Evolutionary conservation across 2,113 vertebrate genomes (phyloP), one percentile per base, ranked within the genome.

Genomic region (Oenanthe melanoleuca): DNA sequence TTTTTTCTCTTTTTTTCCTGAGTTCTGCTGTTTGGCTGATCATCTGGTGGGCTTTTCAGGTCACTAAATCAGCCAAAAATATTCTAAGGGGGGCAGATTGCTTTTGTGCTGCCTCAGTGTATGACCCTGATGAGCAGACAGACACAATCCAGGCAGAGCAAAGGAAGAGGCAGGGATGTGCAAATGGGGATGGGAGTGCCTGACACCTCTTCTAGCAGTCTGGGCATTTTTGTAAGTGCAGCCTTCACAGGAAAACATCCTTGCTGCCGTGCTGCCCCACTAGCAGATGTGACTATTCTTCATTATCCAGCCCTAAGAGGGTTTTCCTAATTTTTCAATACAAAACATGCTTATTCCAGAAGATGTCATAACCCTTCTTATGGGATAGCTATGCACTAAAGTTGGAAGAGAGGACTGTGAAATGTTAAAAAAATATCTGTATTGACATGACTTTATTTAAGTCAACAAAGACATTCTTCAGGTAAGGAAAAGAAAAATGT

Each of bases 181-280:
- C 67, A 55, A 22, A 34, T 5, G 12, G 17, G 4, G 26, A 12
- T 3, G 3, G 0, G 0, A 8, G 6, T 1, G 0, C 12, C 20
- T 50, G 1, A 1, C 53, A 29, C 16, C 19, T 44, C 56, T 38
- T 70, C 28, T 17, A 38, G 33, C 20, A 70, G 15, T 33, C 11
- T 20, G 16, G 16, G 19, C 4, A 9, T 49, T 44, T 44, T 11
- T 14, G 2, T 3, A 40, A 84, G 22, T 17, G 11, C 21, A 49
- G 8, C 4, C 31, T 47, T 70, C 7, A 4, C 11, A 31, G 65
- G 33, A 85, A 85, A 50, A 17, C 3, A 28, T n/a, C 6, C 13
- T 71, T 79, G 28, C 28, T 61, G 19, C 28, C 8, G 0, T 34
- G n/a, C 34, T 84, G 14, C 37, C 59, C 25, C 4, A 14, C 47